A percentile compares a stretch with the other conserved stretches of the same genome.
Evolutionary conservation across 2,888 invertebrate genomes (phyloP).

Genomic region (Lasioglossum vierecki): DNA sequence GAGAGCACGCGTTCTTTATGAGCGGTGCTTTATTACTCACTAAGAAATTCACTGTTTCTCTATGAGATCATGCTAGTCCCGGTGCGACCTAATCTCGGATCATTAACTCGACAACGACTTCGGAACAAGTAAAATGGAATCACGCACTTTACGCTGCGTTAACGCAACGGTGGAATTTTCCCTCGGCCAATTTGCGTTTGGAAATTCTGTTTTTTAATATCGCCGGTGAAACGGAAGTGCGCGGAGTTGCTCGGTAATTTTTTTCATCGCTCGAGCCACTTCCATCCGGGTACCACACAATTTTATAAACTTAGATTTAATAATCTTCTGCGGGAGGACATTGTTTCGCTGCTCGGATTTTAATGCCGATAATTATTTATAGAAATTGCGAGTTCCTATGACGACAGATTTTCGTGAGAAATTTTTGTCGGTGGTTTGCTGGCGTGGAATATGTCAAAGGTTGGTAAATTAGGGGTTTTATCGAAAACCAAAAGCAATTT

Average conservation of each 20-base stretch:
- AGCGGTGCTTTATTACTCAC: not conserved
- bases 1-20: not conserved
- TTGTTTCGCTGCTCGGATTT: not conserved
- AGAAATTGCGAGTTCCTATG: not conserved
- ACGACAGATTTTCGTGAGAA: too few species aligned
- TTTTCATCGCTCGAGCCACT: not conserved
- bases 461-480: not conserved
- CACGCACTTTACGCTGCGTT: not conserved
- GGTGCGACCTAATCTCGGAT: slow-evolving; percentile 5
- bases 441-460: not conserved
- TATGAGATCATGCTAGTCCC: not conserved
- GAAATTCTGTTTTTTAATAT: not conserved
- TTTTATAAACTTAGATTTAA: not conserved
- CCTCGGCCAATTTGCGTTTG: not conserved
- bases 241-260: not conserved
- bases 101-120: slow-evolving; percentile 4
- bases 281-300: not conserved
- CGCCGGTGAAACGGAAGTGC: not conserved
- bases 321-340: not conserved
- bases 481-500: not conserved
- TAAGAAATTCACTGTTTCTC: not conserved
- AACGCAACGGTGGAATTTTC: not conserved
- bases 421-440: not conserved
- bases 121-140: not conserved
- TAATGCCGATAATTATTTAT: not conserved